A percentile compares a stretch with the other conserved stretches of the same genome.
phyloP scores from a whole-genome alignment of 2,888 invertebrate genomes.

The Tachina fera region DNA sequence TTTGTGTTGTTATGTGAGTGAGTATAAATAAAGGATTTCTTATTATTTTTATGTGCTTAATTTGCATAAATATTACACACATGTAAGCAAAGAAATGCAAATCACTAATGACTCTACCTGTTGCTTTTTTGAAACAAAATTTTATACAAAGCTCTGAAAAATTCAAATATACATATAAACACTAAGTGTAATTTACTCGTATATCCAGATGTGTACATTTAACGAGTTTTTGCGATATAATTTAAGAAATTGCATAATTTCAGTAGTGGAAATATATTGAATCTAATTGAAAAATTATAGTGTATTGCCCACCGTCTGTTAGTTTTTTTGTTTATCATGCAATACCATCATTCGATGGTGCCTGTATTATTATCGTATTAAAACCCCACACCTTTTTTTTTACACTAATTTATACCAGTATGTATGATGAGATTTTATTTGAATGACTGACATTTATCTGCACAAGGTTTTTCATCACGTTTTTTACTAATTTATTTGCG shows the following conservation, averaged over 20 bases:
- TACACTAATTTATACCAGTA: conserved; percentile 10
- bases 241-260: conserved; percentile 58
- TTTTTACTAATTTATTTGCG: conserved; percentile 22
- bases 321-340: conserved; percentile 38
- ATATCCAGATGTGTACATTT: conserved; percentile 21
- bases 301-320: conserved; percentile 6
- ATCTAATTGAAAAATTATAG: conserved; percentile 54
- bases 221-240: conserved; percentile 20
- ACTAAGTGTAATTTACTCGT: not conserved
- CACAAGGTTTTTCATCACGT: conserved; percentile 63
- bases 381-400: conserved; percentile 50
- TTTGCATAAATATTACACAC: conserved; percentile 38
- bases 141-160: conserved; percentile 3
- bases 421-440: conserved; percentile 18
- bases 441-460: conserved; percentile 59
- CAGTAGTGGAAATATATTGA: conserved; percentile 46
- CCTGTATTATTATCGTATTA: conserved; percentile 57
- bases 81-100: conserved; percentile 8
- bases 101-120: conserved; percentile 1
- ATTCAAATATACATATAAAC: conserved; percentile 13
- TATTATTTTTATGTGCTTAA: conserved; percentile 35
- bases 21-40: too few relatives aligned
- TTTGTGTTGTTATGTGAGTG: too few relatives aligned
- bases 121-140: conserved; percentile 16
- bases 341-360: conserved; percentile 25